Evolutionary conservation across 1,140 invertebrate genomes (phyloP).

Genomic region (Brachionus asplanchnoidis): DNA sequence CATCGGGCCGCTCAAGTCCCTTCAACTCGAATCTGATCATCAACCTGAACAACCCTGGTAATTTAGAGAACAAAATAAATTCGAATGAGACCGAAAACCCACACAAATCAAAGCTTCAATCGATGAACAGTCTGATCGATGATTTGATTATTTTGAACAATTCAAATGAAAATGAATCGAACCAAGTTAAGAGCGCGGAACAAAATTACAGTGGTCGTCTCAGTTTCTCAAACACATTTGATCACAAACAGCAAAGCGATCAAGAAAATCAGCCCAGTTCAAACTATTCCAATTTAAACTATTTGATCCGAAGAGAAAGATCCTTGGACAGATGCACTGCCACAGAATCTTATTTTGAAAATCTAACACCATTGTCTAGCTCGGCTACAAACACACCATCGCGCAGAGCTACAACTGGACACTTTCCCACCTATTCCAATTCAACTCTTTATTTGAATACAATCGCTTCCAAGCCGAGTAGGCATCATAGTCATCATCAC

Average conservation of each 20-base stretch:
- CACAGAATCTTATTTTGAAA: not conserved
- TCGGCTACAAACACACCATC: not conserved
- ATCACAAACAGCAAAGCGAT: not conserved
- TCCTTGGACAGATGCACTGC: not conserved
- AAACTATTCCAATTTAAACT: slow-evolving; percentile 28
- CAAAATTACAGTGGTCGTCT: not conserved
- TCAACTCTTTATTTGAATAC: not conserved
- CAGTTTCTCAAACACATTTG: not conserved
- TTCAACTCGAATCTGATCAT: not conserved
- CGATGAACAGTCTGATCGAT: slow-evolving; percentile 4
- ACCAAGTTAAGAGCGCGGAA: not conserved
- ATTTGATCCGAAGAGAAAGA: not conserved
- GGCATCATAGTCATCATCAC: slow-evolving; percentile 10
- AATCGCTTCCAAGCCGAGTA: not conserved
- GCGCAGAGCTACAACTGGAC: not conserved
- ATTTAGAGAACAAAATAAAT: not conserved
- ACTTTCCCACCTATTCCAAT: slow-evolving; percentile 5
- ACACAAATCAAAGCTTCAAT: not conserved
- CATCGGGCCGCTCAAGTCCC: slow-evolving; percentile 3
- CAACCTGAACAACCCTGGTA: not conserved
- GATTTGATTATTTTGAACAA: slow-evolving; percentile 15
- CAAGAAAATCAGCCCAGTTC: not conserved
- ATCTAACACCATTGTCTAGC: not conserved
- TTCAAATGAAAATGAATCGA: not conserved
- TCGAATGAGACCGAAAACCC: not conserved